Conservation (phyloP, 2,113 vertebrate species). For the Pantherophis guttatus region DNA sequence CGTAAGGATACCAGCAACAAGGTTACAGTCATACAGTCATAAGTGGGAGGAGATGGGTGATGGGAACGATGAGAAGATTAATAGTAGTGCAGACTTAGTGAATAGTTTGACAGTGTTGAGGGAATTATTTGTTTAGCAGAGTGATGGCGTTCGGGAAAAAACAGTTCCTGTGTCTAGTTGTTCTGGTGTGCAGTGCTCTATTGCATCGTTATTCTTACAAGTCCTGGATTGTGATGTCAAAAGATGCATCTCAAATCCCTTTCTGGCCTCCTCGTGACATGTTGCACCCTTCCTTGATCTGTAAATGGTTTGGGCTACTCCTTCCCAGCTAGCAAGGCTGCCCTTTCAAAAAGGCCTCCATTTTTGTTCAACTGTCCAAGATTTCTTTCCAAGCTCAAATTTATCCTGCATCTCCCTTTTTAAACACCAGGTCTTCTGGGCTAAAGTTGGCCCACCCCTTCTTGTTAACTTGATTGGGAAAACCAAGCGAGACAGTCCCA, state of each 20-base stretch:
- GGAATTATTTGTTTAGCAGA: no score
- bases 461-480: neutral
- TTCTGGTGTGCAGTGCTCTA: no score
- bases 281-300: neutral
- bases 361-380: neutral
- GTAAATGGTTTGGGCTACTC: neutral
- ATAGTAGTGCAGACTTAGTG: no score
- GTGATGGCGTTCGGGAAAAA: no score
- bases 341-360: neutral
- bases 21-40: no score
- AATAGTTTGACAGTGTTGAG: no score
- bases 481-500: neutral
- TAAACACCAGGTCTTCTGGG: neutral
- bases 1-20: no score
- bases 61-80: no score
- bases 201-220: neutral
- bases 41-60: no score
- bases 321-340: neutral
- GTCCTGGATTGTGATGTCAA: neutral
- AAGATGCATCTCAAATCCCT: neutral
- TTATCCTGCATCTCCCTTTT: neutral
- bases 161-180: no score
- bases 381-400: neutral
- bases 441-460: neutral
- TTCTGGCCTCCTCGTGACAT: neutral